phyloP scores from a whole-genome alignment of 2,797 vertebrate genomes.

The Hypotaenidia okinawae region DNA sequence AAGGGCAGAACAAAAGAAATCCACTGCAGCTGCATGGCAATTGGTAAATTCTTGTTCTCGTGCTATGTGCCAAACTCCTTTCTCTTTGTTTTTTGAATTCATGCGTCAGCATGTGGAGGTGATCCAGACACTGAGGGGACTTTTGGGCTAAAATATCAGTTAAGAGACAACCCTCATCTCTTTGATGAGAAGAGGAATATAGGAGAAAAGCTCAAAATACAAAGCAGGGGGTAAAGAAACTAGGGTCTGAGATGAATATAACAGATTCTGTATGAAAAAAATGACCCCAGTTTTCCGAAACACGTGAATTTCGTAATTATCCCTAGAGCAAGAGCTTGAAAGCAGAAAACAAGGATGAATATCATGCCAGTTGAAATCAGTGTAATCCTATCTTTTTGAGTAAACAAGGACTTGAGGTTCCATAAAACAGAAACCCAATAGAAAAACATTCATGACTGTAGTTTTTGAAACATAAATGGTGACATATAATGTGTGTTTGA shows the following conservation, averaged over 20 bases:
- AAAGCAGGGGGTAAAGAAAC: neutral
- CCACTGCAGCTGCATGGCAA: constrained; percentile 27
- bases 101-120: neutral
- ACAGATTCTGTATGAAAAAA: neutral
- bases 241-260: neutral
- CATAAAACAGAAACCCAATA: neutral
- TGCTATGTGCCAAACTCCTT: constrained; percentile 28
- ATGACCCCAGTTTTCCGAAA: neutral
- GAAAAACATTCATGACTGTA: neutral
- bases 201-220: neutral
- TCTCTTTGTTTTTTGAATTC: neutral
- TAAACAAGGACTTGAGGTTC: neutral
- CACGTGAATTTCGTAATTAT: accelerated
- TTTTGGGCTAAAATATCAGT: neutral
- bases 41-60: constrained; percentile 48
- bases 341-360: neutral
- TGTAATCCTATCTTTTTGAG: neutral
- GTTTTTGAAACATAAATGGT: neutral
- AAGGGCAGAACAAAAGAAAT: constrained; percentile 62
- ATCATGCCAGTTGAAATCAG: neutral
- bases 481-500: neutral
- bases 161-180: neutral
- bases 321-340: neutral
- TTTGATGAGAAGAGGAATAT: neutral
- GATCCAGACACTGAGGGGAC: neutral